phyloP scores from a whole-genome alignment of 2,888 invertebrate species.

The Drosophila gaucha region DNA sequence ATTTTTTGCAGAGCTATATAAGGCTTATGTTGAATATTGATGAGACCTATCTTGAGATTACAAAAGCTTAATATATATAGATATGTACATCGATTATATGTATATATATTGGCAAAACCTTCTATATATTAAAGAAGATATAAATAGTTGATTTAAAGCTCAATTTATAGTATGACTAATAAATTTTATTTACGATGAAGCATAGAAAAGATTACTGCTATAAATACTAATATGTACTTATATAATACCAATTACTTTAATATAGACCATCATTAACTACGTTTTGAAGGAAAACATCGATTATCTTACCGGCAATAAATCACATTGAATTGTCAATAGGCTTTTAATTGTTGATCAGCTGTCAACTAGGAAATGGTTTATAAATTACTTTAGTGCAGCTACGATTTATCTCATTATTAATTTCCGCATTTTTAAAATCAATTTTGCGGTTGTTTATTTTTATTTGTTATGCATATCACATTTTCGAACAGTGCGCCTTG shows the following conservation, averaged over 20 bases:
- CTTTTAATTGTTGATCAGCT: background rate
- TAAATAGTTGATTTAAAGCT: no score
- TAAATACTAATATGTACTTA: no score
- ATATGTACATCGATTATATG: no score
- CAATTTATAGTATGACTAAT: no score
- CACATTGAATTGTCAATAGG: background rate
- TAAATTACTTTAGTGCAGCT: background rate
- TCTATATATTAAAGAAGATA: no score
- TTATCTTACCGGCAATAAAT: no score
- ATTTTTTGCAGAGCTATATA: background rate
- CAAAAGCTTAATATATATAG: no score
- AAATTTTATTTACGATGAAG: no score
- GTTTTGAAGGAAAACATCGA: no score
- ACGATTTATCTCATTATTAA: conserved; percentile 11
- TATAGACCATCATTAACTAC: no score
- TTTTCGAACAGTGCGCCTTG: conserved; percentile 14
- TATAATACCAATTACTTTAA: no score
- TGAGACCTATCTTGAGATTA: background rate
- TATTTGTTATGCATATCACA: background rate
- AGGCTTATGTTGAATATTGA: background rate
- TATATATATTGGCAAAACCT: background rate
- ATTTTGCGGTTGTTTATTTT: conserved; percentile 24
- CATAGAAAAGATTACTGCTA: no score
- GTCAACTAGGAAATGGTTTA: conserved; percentile 2
- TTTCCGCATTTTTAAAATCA: conserved; percentile 35